A percentile compares a stretch with the other conserved stretches of the same genome.
These are phyloP conservation scores for Sylvilagus floridanus DNA, from an alignment of 2,797 vertebrate species.

Conservation along the genomic window DNA sequence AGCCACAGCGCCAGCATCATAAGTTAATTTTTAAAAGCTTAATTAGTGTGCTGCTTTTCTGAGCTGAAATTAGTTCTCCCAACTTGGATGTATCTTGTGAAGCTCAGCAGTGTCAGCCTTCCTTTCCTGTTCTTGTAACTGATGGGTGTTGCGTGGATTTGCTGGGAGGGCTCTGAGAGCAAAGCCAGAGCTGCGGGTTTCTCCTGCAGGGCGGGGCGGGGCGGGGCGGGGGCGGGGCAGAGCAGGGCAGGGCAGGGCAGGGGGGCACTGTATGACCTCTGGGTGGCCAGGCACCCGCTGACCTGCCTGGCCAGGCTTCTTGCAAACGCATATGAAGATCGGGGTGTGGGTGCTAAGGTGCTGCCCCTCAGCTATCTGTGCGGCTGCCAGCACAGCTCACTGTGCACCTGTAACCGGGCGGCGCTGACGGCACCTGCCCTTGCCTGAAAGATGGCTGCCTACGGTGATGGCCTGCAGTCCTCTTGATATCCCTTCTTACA, in stretches of 20 bases:
- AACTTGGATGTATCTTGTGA: not conserved
- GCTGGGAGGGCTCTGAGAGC: not conserved
- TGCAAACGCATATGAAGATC: not conserved
- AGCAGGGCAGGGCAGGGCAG: too few species aligned
- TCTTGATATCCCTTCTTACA: not conserved
- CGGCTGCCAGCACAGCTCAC: not conserved
- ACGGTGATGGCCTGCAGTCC: not conserved
- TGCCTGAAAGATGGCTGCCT: not conserved
- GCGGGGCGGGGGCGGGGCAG: too few species aligned
- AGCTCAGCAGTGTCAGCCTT: not conserved
- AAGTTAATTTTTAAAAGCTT: slow-evolving; percentile 5
- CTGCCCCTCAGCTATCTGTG: not conserved
- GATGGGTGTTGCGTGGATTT: not conserved
- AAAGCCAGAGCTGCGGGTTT: not conserved
- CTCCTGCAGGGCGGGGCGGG: too few species aligned
- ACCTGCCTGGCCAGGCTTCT: not conserved
- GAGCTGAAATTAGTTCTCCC: not conserved
- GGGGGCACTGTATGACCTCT: not conserved
- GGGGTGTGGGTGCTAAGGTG: not conserved
- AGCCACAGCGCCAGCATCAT: not conserved
- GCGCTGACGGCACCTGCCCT: not conserved
- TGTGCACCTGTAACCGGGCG: too few species aligned
- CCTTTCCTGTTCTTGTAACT: not conserved
- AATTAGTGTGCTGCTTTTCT: not conserved
- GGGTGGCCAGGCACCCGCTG: not conserved